Base-by-base conservation (phyloP, 2,888 invertebrate species). In the Ophioninae sp. region DNA sequence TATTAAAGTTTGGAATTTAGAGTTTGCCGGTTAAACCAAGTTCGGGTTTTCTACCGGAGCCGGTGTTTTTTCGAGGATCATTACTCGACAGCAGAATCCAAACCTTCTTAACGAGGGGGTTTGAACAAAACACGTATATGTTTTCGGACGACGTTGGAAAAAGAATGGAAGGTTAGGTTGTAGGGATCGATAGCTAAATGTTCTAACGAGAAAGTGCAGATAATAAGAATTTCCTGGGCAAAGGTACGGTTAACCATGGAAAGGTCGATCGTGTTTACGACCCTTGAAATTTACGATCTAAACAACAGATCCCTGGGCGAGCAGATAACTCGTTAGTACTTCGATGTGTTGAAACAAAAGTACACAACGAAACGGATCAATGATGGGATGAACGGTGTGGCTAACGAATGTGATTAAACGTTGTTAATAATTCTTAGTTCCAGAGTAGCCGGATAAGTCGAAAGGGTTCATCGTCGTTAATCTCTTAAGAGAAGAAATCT, bases 401-500 rank as follows among this genome's bases (percentile, higher is more conserved):
- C 13, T 13, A 50, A 3, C 50, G 17, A 50, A 13, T 2, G 2
- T 50, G 50, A 50, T 50, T 0, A 50, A 50, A 17, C 50, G 50
- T 6, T 17, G 50, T 17, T 17, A 13, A 50, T 50, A 30, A 30
- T 30, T 41, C 41, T 21, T 20, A 21, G 30, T 74, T 74, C 17
- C 74, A 74, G 74, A n/a, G 1, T 37, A 50, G 1, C 20, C 56
- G 64, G 56, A 37, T 57, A 73, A 17, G 59, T 17, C 20, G 41
- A 37, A 17, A 13, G 57, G 62, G 57, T 23, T 7, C 20, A 23
- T 68, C 41, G 59, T 56, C 64, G 20, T 74, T 57, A 20, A 17
- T 7, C 75, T 65, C 39, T 1, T 13, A 65, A 57, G 65, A 75
- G 21, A 59, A 74, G 20, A 56, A 30, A 13, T 50, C 50, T 64